Conservation (phyloP, 2,888 invertebrate genomes). For the Clostera curtula region DNA sequence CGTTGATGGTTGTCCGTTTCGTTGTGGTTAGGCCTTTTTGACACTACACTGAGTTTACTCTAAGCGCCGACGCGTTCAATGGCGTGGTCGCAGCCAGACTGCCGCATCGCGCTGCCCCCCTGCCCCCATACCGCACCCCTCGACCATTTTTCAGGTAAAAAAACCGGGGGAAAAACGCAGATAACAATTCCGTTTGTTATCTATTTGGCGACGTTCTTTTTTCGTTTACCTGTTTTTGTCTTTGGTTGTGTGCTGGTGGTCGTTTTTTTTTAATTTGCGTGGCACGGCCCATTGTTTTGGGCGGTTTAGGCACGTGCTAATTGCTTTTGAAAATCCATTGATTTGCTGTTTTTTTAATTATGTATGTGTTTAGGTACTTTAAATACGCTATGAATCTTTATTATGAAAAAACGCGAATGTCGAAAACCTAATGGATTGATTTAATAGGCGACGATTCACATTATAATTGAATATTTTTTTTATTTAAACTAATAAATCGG, state of each 20-base stretch:
- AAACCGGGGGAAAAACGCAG: conserved; percentile 32
- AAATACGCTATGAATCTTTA: too few species aligned
- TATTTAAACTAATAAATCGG: too few species aligned
- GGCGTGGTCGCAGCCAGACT: conserved; percentile 49
- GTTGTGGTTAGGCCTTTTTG: conserved; percentile 36
- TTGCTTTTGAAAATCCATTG: conserved; percentile 9
- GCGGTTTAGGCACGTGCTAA: conserved; percentile 14
- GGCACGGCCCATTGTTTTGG: conserved; percentile 5
- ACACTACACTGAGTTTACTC: conserved; percentile 21
- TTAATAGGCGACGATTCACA: too few species aligned
- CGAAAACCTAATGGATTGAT: too few species aligned
- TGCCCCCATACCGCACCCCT: conserved; percentile 42
- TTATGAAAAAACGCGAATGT: too few species aligned
- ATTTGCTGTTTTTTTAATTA: too few species aligned
- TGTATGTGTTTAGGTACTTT: too few species aligned
- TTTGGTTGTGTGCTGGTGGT: conserved; percentile 13
- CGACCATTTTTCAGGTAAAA: conserved; percentile 56
- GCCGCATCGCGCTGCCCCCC: conserved; percentile 52
- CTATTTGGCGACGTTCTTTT: conserved; percentile 25
- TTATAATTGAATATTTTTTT: too few species aligned
- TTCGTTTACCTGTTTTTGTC: conserved; percentile 8
- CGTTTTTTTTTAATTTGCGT: conserved; percentile 9
- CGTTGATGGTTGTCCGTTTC: conserved; percentile 23
- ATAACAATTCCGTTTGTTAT: conserved; percentile 25
- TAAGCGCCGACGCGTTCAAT: conserved; percentile 32